Conservation (phyloP, 2,113 vertebrate genomes). For the Pithys albifrons region DNA sequence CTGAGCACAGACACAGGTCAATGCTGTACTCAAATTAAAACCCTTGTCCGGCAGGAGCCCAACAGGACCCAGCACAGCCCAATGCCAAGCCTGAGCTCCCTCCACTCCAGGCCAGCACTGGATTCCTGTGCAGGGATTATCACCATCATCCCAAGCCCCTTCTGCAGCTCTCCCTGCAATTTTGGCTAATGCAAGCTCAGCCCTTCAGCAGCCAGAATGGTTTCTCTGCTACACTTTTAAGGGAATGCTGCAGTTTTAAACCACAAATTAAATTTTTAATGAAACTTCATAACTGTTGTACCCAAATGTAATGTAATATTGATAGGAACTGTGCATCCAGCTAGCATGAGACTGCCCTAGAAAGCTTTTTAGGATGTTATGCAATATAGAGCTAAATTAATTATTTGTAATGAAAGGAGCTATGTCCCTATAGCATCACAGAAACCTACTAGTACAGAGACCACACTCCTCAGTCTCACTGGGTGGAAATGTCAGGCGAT, state of each 20-base stretch:
- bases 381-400: slow-evolving; percentile 77
- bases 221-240: slow-evolving; percentile 57
- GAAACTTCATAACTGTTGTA: slow-evolving; percentile 72
- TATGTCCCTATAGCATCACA: slow-evolving; percentile 44
- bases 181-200: neutral
- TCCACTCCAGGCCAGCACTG: neutral
- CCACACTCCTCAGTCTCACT: neutral
- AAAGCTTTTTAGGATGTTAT: slow-evolving; percentile 80
- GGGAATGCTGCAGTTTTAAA: slow-evolving; percentile 72
- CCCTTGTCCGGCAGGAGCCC: neutral
- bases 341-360: slow-evolving; percentile 67
- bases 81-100: fast-evolving
- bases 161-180: neutral
- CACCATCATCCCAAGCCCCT: neutral
- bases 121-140: fast-evolving
- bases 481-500: slow-evolving; percentile 35
- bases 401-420: slow-evolving; percentile 76
- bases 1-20: neutral
- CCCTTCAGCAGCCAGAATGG: neutral
- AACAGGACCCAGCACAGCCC: fast-evolving
- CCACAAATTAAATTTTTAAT: slow-evolving; percentile 83
- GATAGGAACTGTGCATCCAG: slow-evolving; percentile 73
- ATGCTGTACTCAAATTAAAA: fast-evolving
- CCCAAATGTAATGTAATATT: slow-evolving; percentile 73
- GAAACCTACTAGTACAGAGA: slow-evolving; percentile 44